These are phyloP conservation scores for Mizuhopecten yessoensis DNA, from an alignment of 1,140 invertebrate species.

Conservation along the genomic window DNA sequence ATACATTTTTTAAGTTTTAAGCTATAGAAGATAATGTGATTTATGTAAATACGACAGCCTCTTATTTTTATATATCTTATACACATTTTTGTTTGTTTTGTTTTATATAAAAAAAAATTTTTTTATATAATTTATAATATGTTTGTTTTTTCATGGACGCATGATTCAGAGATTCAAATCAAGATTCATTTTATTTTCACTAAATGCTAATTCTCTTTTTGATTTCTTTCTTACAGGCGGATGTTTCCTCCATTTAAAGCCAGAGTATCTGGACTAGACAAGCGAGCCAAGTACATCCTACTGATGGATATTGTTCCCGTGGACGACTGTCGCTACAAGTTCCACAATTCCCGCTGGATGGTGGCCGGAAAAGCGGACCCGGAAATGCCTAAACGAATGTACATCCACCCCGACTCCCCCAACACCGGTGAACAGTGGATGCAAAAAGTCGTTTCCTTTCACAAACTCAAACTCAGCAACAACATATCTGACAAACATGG, in stretches of 20 bases:
- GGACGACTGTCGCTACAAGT: slow-evolving; percentile 98
- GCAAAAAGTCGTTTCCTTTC: slow-evolving; percentile 94
- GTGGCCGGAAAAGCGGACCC: slow-evolving; percentile 94
- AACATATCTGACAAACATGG: slow-evolving; percentile 99
- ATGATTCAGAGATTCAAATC: too few relatives aligned
- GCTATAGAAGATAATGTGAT: too few relatives aligned
- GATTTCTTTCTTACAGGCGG: slow-evolving; percentile 71
- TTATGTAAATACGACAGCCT: too few relatives aligned
- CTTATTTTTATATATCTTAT: too few relatives aligned
- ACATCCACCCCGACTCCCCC: slow-evolving; percentile 94
- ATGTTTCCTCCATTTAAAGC: slow-evolving; percentile 83
- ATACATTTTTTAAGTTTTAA: too few relatives aligned
- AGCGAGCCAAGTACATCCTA: slow-evolving; percentile 98
- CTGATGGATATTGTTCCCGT: slow-evolving; percentile 98
- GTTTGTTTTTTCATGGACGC: too few relatives aligned
- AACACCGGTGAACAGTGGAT: slow-evolving; percentile 94
- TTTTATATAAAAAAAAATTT: too few relatives aligned
- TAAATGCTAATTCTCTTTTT: too few relatives aligned
- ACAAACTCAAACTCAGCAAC: slow-evolving; percentile 95
- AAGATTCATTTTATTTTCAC: too few relatives aligned
- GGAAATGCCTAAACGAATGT: slow-evolving; percentile 97
- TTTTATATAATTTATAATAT: too few relatives aligned
- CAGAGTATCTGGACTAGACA: slow-evolving; percentile 88
- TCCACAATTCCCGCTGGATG: slow-evolving; percentile 98
- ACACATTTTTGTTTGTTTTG: too few relatives aligned